Percentiles rank a stretch among this genome's conserved stretches.
Evolutionary conservation across 2,797 vertebrate genomes (phyloP).

Genomic region (Spatula versicolor): DNA sequence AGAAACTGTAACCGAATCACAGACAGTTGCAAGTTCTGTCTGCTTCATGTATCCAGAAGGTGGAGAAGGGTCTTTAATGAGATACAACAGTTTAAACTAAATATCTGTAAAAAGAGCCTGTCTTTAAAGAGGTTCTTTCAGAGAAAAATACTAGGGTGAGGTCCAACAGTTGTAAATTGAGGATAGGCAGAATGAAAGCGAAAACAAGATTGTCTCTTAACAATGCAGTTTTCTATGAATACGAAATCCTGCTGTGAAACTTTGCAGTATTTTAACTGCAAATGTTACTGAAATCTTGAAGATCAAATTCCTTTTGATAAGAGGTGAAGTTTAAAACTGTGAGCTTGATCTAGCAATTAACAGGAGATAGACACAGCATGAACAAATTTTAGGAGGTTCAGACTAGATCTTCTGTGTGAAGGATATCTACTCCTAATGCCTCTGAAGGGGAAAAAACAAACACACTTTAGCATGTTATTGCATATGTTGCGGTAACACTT

Average conservation of each 20-base stretch:
- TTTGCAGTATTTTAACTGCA: fast-evolving
- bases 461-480: too few relatives aligned
- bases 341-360: background rate
- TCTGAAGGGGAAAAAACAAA: background rate
- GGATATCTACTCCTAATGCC: too few relatives aligned
- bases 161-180: background rate
- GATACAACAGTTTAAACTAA: background rate
- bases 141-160: background rate
- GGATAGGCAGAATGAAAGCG: background rate
- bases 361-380: too few relatives aligned
- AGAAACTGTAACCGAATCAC: background rate
- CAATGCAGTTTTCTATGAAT: background rate
- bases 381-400: background rate
- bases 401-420: background rate
- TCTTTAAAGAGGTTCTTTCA: background rate
- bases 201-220: background rate
- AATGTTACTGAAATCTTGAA: background rate
- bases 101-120: too few relatives aligned
- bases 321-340: background rate
- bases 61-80: background rate
- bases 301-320: background rate
- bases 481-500: too few relatives aligned
- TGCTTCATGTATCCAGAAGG: background rate
- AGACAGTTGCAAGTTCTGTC: background rate
- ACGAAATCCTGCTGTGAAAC: background rate